These are phyloP conservation scores for Cryptotermes secundus DNA, from an alignment of 1,140 invertebrate genomes.

Conservation along the genomic window DNA sequence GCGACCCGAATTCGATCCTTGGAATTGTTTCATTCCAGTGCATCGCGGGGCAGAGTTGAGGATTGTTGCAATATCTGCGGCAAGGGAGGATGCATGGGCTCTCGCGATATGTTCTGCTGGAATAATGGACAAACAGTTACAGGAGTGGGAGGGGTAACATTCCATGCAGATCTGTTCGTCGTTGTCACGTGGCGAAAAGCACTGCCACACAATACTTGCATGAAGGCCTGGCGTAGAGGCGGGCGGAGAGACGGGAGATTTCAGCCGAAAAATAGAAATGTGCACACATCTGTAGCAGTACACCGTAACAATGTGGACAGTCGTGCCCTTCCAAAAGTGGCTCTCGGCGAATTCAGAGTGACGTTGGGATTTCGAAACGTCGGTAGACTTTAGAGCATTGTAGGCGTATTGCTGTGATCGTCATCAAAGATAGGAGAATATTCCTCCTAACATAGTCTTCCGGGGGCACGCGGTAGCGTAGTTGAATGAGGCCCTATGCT, in stretches of 20 bases:
- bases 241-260: neutral
- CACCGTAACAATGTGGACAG: neutral
- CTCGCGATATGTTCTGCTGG: constrained; percentile 26
- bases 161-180: constrained; percentile 22
- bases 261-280: constrained; percentile 26
- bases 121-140: constrained; percentile 30
- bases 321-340: neutral
- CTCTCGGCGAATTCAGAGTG: neutral
- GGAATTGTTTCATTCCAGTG: neutral
- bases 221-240: too few relatives aligned
- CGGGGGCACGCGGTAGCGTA: too few relatives aligned
- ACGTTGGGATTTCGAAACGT: too few relatives aligned
- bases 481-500: too few relatives aligned
- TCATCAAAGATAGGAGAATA: too few relatives aligned
- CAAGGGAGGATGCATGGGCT: neutral
- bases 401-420: too few relatives aligned
- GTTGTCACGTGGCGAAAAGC: constrained; percentile 13
- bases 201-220: neutral
- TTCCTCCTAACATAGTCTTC: too few relatives aligned
- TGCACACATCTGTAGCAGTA: constrained; percentile 18
- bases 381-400: too few relatives aligned
- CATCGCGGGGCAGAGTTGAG: neutral
- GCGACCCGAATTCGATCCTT: neutral
- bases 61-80: neutral
- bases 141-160: neutral